Evolutionary conservation across 2,888 invertebrate species (phyloP).

Genomic region (Sympetrum striolatum): DNA sequence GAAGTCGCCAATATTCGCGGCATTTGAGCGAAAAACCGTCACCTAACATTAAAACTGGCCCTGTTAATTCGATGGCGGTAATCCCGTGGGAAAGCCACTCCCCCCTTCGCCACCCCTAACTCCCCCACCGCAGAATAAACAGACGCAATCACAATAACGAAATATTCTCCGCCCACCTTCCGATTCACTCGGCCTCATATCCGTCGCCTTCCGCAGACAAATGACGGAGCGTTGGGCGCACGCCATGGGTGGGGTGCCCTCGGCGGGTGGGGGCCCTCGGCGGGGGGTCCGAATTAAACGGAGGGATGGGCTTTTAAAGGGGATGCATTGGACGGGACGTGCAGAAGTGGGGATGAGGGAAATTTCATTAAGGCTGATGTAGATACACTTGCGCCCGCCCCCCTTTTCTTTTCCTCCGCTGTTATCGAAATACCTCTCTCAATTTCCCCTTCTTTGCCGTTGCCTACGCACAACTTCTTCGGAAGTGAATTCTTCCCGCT

Average conservation of each 20-base stretch:
- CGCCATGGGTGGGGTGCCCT: constrained; percentile 7
- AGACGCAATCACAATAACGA: neutral
- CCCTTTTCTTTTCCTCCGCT: neutral
- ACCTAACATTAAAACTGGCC: neutral
- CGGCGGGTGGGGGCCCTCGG: neutral
- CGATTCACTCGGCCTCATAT: constrained; percentile 8
- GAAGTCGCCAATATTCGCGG: neutral
- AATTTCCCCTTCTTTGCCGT: neutral
- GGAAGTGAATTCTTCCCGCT: neutral
- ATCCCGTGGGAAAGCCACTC: neutral
- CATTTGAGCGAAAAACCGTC: neutral
- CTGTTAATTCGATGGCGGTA: neutral
- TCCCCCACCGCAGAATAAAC: neutral
- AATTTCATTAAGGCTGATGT: constrained; percentile 34
- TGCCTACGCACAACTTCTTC: neutral
- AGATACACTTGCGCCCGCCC: neutral
- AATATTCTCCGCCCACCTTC: constrained; percentile 3
- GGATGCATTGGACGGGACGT: neutral
- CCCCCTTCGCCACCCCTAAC: no score
- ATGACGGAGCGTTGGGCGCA: constrained; percentile 23
- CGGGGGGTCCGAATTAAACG: neutral
- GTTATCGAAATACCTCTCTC: neutral
- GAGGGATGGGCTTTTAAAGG: neutral
- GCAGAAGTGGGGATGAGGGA: neutral
- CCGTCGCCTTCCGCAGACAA: constrained; percentile 7